Evolutionary conservation across 2,888 invertebrate genomes (phyloP).

Genomic region (Osmoderma eremita): DNA sequence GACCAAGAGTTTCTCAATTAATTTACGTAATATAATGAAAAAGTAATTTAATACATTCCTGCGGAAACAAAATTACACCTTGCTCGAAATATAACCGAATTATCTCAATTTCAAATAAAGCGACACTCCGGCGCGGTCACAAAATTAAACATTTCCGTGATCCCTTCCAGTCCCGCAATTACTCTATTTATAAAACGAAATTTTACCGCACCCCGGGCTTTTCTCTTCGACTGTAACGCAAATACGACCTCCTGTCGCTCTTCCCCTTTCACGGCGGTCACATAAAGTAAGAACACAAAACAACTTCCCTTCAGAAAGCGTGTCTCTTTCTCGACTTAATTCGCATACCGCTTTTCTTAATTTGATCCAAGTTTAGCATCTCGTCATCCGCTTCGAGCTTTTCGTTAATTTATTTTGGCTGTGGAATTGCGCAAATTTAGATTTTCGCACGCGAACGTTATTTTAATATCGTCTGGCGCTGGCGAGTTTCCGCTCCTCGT

Average conservation of each 20-base stretch:
- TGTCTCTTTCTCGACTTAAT: not conserved
- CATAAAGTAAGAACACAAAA: slow-evolving; percentile 27
- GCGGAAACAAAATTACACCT: not conserved
- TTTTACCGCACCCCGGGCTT: slow-evolving; percentile 12
- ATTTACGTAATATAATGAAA: not conserved
- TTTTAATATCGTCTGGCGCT: slow-evolving; percentile 18
- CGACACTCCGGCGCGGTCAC: slow-evolving; percentile 10
- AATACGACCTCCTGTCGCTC: slow-evolving; percentile 13
- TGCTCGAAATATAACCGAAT: not conserved
- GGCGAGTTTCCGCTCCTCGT: not conserved
- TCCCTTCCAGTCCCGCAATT: slow-evolving; percentile 13
- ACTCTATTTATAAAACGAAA: slow-evolving; percentile 24
- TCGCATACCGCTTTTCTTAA: not conserved
- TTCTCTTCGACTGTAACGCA: not conserved
- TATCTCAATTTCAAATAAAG: slow-evolving; percentile 18
- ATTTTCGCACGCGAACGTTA: slow-evolving; percentile 31
- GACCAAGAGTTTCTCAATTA: not conserved
- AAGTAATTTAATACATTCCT: not conserved
- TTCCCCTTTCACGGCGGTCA: not conserved
- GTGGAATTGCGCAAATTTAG: slow-evolving; percentile 28
- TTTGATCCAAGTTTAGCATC: not conserved
- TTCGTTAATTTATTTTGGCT: slow-evolving; percentile 27
- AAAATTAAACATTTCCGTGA: slow-evolving; percentile 24
- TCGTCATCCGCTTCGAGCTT: slow-evolving; percentile 12
- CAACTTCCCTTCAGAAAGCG: slow-evolving; percentile 10